Evolutionary conservation across 2,113 vertebrate species (phyloP).

Genomic region (Epinephelus moara): DNA sequence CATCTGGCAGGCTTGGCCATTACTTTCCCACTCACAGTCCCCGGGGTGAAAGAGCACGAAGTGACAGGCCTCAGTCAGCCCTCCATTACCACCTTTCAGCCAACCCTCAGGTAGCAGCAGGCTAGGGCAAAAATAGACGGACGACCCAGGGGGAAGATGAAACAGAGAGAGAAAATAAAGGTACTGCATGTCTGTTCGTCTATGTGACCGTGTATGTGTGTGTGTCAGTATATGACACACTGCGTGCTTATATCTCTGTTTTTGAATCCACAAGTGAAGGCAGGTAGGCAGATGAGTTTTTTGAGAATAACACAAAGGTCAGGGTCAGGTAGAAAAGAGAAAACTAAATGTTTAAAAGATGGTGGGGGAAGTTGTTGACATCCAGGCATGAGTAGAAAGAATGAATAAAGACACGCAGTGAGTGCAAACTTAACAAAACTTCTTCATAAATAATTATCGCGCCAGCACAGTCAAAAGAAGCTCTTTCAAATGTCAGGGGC

Average conservation of each 20-base stretch:
- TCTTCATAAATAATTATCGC: constrained; percentile 57
- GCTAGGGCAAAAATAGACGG: constrained; percentile 74
- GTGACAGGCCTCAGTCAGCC: constrained; percentile 84
- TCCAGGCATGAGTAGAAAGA: neutral
- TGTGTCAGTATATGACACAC: constrained; percentile 39
- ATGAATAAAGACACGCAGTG: neutral
- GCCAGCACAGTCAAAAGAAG: constrained; percentile 32
- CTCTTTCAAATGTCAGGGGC: constrained; percentile 54
- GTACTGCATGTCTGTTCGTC: constrained; percentile 46
- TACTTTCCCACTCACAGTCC: constrained; percentile 84
- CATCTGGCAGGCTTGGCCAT: constrained; percentile 85
- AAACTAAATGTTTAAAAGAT: constrained; percentile 8
- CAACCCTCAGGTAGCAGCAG: constrained; percentile 76
- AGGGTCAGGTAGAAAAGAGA: neutral
- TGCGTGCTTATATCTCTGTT: constrained; percentile 13
- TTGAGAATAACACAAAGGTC: constrained; percentile 23
- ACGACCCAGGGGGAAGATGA: constrained; percentile 51
- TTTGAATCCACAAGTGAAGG: constrained; percentile 43
- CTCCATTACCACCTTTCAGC: constrained; percentile 85
- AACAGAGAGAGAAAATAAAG: constrained; percentile 54
- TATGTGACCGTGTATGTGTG: constrained; percentile 30
- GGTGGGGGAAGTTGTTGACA: neutral
- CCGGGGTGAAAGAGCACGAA: constrained; percentile 83
- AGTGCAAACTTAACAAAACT: constrained; percentile 39
- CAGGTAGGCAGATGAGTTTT: constrained; percentile 25